These are phyloP conservation scores for Monopterus albus DNA, from an alignment of 2,113 vertebrate species.

Conservation along the genomic window DNA sequence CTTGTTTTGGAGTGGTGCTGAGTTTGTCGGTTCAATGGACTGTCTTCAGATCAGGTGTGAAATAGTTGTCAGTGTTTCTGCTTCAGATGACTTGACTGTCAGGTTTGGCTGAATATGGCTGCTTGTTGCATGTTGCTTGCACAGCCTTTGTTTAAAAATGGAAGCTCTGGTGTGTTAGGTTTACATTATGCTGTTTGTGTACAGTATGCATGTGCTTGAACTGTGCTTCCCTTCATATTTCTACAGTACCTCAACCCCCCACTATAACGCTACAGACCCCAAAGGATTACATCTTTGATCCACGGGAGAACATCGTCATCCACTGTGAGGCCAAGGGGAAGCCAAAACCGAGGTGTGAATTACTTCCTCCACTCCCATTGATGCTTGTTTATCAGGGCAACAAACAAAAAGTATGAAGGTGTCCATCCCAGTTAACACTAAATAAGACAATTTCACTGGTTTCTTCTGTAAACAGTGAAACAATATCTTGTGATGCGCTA, in stretches of 20 bases:
- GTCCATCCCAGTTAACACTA: neutral
- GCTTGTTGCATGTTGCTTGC: slow-evolving; percentile 61
- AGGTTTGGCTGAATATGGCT: neutral
- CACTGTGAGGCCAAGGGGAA: slow-evolving; percentile 98
- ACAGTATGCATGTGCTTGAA: slow-evolving; percentile 18
- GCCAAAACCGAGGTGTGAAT: slow-evolving; percentile 90
- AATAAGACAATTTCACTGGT: neutral
- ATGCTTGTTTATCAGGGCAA: neutral
- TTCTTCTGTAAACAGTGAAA: neutral
- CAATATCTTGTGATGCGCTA: too few species aligned
- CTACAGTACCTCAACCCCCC: slow-evolving; percentile 93
- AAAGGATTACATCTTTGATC: slow-evolving; percentile 97
- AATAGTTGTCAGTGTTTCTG: slow-evolving; percentile 1
- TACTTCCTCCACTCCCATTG: neutral
- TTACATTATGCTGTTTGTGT: neutral
- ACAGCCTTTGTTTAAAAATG: neutral
- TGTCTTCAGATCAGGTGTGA: neutral
- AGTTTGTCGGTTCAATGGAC: neutral
- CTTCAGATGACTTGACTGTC: slow-evolving; percentile 2
- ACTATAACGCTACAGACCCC: slow-evolving; percentile 95
- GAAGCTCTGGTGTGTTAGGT: neutral
- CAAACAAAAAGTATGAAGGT: neutral
- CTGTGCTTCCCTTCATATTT: slow-evolving; percentile 20
- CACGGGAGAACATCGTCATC: slow-evolving; percentile 95
- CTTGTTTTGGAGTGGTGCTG: slow-evolving; percentile 52